phyloP scores from a whole-genome alignment of 2,888 invertebrate species.

The Villa cingulata region DNA sequence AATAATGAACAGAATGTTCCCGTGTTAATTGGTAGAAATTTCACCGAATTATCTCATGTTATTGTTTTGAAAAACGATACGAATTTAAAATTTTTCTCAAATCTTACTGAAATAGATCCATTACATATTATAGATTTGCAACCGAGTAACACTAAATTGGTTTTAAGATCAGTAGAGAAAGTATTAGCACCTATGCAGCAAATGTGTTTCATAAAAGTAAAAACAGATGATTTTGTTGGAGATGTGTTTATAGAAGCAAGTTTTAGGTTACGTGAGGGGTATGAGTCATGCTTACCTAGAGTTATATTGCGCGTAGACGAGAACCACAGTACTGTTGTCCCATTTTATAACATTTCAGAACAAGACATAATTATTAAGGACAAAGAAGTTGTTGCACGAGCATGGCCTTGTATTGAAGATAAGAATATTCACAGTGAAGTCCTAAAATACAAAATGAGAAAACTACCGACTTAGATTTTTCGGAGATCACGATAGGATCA shows the following conservation, averaged over 20 bases:
- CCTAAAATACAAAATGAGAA: too few relatives aligned
- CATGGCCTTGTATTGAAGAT: background rate
- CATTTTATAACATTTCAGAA: background rate
- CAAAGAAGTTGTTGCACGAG: background rate
- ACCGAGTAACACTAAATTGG: background rate
- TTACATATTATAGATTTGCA: background rate
- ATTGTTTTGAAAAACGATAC: background rate
- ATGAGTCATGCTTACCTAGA: background rate
- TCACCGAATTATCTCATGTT: too few relatives aligned
- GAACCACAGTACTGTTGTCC: background rate
- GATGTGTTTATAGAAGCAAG: background rate
- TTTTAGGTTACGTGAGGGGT: background rate
- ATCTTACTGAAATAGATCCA: background rate
- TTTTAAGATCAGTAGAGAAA: too few relatives aligned
- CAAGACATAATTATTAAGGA: background rate
- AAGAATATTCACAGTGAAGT: too few relatives aligned
- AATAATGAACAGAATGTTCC: conserved; percentile 4
- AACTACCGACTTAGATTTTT: background rate
- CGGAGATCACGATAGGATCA: background rate
- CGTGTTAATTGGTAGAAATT: conserved; percentile 1
- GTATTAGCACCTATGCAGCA: too few relatives aligned
- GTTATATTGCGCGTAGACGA: background rate
- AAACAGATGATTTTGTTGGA: too few relatives aligned
- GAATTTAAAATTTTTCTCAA: background rate
- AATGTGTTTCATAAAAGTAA: too few relatives aligned